Base-by-base conservation (phyloP, 2,888 invertebrate genomes). In the Chironomus tentans region DNA sequence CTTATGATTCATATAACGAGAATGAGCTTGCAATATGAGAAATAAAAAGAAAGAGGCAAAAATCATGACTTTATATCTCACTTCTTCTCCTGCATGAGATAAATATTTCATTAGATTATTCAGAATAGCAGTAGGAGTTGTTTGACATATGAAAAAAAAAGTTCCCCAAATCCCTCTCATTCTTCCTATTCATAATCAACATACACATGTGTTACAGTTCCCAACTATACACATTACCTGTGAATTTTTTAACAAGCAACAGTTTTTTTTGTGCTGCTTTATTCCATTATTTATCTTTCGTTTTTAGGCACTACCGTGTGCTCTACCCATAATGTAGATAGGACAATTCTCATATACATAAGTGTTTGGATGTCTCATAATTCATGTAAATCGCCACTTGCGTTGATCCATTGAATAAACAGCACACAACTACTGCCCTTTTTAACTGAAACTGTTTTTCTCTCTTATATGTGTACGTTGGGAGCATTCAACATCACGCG, bases 301-400 rank as follows among this genome's bases (percentile, higher is more conserved):
- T 7, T 38, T 38, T 38, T 38, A 38, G 38, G 38, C 38, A 38
- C 10, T 10, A 38, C 38, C 38, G 38, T 38, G 38, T 38, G 10
- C 38, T 38, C 38, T 10, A 10, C 10, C 38, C 38, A 38, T 38
- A 38, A 38, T 10, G 4, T 38, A 38, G 38, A 38, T 38, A 38
- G 38, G 38, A 38, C 38, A 38, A 50, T 70, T 48, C 15, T 28
- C 50, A 13, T 56, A 15, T 18, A 18, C 56, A 65, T 21, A 24
- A 65, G 65, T 65, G 24, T 65, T 65, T 65, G 72, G 72, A 72
- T 21, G 61, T 61, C 61, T 62, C 61, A 72, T n/a, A 72, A 24
- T 62, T 72, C 72, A 72, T 72, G 46, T 61, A 72, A 56, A 18
- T 56, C 61, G 15, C 72, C 47, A 56, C 56, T 38, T 21, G 47